Conservation (phyloP, 2,113 vertebrate species). For the Calidris pygmaea region DNA sequence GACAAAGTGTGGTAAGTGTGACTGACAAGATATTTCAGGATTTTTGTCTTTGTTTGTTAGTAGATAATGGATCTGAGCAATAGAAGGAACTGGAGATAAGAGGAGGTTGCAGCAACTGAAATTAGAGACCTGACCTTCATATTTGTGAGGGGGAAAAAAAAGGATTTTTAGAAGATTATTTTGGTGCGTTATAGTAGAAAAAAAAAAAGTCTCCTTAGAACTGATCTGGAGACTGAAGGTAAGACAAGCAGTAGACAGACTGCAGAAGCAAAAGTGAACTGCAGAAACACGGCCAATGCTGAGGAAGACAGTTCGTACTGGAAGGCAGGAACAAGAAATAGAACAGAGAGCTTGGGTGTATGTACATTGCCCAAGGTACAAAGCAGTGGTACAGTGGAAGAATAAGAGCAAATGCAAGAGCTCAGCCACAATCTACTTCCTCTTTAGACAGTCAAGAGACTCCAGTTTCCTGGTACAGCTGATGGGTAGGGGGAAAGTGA, state of each 20-base stretch:
- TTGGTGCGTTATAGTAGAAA: not conserved
- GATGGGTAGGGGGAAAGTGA: not conserved
- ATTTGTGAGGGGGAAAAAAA: fast-evolving
- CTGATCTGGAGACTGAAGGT: not conserved
- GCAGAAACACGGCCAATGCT: not conserved
- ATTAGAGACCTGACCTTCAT: not conserved
- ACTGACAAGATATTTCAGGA: not conserved
- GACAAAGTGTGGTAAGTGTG: not conserved
- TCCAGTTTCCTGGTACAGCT: not conserved
- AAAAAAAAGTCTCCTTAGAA: not conserved
- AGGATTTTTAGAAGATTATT: not conserved
- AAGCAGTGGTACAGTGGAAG: not conserved
- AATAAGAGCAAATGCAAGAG: not conserved
- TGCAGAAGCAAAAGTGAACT: not conserved
- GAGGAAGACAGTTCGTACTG: not conserved
- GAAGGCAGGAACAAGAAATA: not conserved
- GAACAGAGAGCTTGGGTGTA: fast-evolving
- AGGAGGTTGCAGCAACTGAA: not conserved
- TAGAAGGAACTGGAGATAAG: not conserved
- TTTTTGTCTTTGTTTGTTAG: not conserved
- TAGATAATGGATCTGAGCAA: not conserved
- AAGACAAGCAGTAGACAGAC: not conserved
- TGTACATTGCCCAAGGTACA: not conserved
- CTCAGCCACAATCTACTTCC: not conserved
- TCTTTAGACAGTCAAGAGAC: not conserved